phyloP scores from a whole-genome alignment of 1,140 invertebrate genomes.

The Halesus radiatus region DNA sequence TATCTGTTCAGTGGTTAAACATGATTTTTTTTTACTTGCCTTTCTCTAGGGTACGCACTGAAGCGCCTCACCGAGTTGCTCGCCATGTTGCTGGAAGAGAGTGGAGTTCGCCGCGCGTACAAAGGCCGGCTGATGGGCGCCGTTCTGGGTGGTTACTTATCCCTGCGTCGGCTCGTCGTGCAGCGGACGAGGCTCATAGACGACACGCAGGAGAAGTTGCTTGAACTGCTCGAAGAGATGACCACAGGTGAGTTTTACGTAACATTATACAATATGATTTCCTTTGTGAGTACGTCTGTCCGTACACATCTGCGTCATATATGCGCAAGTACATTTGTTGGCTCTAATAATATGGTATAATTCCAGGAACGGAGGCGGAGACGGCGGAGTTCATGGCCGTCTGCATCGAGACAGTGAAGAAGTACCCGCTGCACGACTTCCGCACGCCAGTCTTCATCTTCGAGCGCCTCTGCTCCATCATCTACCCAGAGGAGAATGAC shows the following conservation, averaged over 20 bases:
- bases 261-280: no score
- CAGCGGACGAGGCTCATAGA: slow-evolving; percentile 95
- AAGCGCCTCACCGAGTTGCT: slow-evolving; percentile 91
- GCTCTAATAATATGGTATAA: background rate
- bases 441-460: slow-evolving; percentile 98
- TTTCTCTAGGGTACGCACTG: slow-evolving; percentile 79
- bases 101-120: slow-evolving; percentile 87
- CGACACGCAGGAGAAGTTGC: slow-evolving; percentile 95
- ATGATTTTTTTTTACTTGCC: background rate
- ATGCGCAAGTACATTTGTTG: no score
- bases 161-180: slow-evolving; percentile 90
- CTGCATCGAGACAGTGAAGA: slow-evolving; percentile 95
- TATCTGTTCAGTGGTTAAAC: no score
- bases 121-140: slow-evolving; percentile 91
- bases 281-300: no score
- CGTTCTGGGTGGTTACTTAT: slow-evolving; percentile 94
- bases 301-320: no score
- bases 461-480: slow-evolving; percentile 96
- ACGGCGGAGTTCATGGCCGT: slow-evolving; percentile 97
- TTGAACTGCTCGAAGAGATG: slow-evolving; percentile 96
- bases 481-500: slow-evolving; percentile 97
- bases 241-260: slow-evolving; percentile 78
- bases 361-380: slow-evolving; percentile 91
- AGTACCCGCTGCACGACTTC: slow-evolving; percentile 92
- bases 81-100: slow-evolving; percentile 86